Evolutionary conservation across 1,140 invertebrate species (phyloP), one percentile per base, ranked within the genome.

Genomic region (Gonioctena quinquepunctata): DNA sequence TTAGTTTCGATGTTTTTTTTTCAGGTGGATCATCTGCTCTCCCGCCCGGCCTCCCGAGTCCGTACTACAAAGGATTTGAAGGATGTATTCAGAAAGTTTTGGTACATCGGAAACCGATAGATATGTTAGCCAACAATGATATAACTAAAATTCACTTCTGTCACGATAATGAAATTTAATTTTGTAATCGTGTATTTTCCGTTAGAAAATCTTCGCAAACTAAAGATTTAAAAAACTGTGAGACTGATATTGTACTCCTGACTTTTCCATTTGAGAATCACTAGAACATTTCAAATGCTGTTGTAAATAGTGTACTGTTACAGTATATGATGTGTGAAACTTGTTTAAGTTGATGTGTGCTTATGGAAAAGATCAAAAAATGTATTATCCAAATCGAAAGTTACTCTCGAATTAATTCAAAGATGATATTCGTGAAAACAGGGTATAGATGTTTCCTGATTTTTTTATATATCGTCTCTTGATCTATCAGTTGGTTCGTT

Each of bases 121-220:
- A 82, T 63, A 66, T 83, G 52, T 68, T 79, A 64, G 75, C 75
- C 66, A 77, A 80, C 68, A 73, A 70, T 63, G 76, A 80, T 57
- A 66, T 72, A 54, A 80, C 73, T 68, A 75, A 77, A 74, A 66
- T 82, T 64, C 71, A 79, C 49, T 83, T 79, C 68, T 83, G 82
- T 68, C 80, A 82, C 42, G 79, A 81, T 73, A 82, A 83, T 75
- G 81, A 83, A 76, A 78, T 82, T 50, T 81, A 80, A 74, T 26
- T 11, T 23, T 19, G 3, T 18, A 54, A 66, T 42, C 27, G 22
- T 19, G 23, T 25, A 63, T 48, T 42, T 52, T 26, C 13, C 62
- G 18, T 56, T 27, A 42, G 22, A 54, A 52, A 61, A n/a, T 54
- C 42, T 68, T 61, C 48, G 19, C 25, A 60, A 61, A 61, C 42